These are phyloP conservation scores for Sitta carolinensis DNA, from an alignment of 2,797 vertebrate genomes.

Conservation along the genomic window DNA sequence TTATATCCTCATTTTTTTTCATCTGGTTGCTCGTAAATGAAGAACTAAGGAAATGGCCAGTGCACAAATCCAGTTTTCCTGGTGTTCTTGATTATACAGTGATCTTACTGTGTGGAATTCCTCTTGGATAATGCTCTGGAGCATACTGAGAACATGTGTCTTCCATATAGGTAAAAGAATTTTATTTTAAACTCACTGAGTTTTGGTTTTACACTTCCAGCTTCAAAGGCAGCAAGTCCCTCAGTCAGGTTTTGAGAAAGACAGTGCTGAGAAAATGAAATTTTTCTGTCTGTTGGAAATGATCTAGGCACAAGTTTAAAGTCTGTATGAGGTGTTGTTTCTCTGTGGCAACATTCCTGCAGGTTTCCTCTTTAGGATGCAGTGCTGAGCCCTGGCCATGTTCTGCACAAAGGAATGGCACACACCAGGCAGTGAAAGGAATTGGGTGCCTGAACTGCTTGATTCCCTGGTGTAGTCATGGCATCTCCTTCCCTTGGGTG, in stretches of 20 bases:
- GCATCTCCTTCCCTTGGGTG: background rate
- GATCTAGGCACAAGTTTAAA: background rate
- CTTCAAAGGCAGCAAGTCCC: background rate
- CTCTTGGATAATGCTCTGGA: background rate
- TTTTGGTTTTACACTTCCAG: background rate
- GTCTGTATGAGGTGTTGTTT: background rate
- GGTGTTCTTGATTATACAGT: background rate
- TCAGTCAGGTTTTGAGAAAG: background rate
- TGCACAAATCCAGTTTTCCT: background rate
- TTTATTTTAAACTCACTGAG: background rate
- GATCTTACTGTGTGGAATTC: background rate
- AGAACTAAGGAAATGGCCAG: background rate
- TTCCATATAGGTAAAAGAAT: background rate
- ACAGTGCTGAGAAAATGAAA: background rate
- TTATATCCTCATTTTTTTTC: background rate
- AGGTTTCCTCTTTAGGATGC: background rate
- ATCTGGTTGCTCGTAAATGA: background rate
- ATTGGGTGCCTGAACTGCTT: accelerated
- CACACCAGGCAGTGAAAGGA: background rate
- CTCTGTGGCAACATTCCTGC: background rate
- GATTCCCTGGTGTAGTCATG: background rate
- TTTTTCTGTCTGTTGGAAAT: background rate
- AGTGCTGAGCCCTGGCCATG: background rate
- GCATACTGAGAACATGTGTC: background rate
- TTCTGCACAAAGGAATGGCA: background rate